Conservation (phyloP, 2,797 vertebrate genomes). For the Acanthornis magna region DNA sequence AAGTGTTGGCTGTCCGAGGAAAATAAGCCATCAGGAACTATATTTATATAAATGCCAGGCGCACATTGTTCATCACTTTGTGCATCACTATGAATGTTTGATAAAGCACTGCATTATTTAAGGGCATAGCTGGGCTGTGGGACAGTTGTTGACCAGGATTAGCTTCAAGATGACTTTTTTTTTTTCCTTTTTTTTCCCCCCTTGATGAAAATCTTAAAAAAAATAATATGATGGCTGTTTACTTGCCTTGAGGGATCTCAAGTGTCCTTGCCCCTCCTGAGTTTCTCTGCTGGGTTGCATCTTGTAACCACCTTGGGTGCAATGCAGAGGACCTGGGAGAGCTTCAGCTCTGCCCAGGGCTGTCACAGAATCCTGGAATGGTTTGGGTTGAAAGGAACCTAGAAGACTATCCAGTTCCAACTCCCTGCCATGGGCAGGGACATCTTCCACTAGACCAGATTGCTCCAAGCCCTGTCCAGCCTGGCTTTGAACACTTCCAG, state of each 20-base stretch:
- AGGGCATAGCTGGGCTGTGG: constrained; percentile 42
- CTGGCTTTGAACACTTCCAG: background rate
- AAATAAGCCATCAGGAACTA: constrained; percentile 64
- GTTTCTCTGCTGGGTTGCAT: background rate
- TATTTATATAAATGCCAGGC: constrained; percentile 68
- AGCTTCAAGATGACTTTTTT: background rate
- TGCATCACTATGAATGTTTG: constrained; percentile 77
- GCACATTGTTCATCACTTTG: constrained; percentile 30
- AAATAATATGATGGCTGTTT: background rate
- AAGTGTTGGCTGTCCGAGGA: constrained; percentile 62
- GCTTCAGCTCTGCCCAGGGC: background rate
- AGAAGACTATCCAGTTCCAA: background rate
- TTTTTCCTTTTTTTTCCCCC: too few species aligned
- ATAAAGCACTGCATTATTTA: constrained; percentile 77
- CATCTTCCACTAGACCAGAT: background rate
- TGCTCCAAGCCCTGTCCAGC: fast-evolving
- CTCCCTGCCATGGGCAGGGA: background rate
- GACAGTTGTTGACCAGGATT: constrained; percentile 41
- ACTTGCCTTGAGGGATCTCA: background rate
- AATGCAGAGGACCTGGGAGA: background rate
- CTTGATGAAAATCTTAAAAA: background rate
- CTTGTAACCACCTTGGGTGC: background rate
- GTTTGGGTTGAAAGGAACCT: background rate
- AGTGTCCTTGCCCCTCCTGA: background rate
- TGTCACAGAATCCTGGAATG: background rate